Evolutionary conservation across 1,140 invertebrate genomes (phyloP).

Genomic region (Conus ventricosus): DNA sequence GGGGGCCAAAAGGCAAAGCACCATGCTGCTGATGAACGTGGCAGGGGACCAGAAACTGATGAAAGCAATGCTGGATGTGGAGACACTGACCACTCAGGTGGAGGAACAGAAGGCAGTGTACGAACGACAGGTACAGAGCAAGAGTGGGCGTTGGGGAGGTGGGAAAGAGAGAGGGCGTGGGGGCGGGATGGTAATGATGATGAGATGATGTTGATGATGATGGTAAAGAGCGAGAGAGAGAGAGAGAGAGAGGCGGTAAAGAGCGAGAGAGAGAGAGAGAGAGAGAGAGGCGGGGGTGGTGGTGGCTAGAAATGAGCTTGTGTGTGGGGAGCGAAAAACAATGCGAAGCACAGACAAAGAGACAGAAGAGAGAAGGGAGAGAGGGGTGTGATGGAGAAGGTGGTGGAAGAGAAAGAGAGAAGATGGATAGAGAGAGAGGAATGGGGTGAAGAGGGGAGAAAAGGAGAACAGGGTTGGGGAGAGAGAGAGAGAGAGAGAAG

Average conservation of each 20-base stretch:
- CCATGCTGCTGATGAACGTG: slow-evolving; percentile 47
- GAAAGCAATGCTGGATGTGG: slow-evolving; percentile 54
- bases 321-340: background rate
- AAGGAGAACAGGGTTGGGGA: no score
- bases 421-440: no score
- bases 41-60: slow-evolving; percentile 51
- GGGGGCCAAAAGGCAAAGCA: slow-evolving; percentile 60
- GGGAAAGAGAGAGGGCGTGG: background rate
- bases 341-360: no score
- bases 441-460: no score
- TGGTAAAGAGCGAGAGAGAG: background rate
- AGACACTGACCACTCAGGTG: slow-evolving; percentile 46
- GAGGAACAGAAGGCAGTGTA: slow-evolving; percentile 48
- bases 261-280: background rate
- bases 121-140: slow-evolving; percentile 45
- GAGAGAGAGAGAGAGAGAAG: no score
- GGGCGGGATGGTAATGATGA: background rate
- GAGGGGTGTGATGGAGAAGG: background rate
- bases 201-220: no score
- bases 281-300: background rate
- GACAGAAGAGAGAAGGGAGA: no score
- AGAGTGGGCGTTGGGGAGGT: background rate
- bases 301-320: no score
- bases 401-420: background rate
- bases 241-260: background rate